A percentile compares a stretch with the other conserved stretches of the same genome.
phyloP scores from a whole-genome alignment of 2,888 invertebrate species.

The Drosophila macrospina region DNA sequence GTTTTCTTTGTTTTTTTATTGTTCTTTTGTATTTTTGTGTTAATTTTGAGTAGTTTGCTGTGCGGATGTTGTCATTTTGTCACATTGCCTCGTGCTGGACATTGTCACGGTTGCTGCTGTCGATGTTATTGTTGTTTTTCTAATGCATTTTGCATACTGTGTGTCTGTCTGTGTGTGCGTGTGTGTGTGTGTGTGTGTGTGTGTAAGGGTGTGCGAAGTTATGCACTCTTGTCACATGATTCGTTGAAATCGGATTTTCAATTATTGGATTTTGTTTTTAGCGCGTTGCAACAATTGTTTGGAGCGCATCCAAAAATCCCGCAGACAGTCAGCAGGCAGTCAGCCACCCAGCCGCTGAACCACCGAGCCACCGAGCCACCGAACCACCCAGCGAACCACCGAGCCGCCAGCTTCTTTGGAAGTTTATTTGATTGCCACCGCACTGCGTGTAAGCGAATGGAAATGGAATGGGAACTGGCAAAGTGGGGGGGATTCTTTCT shows the following conservation, averaged over 20 bases:
- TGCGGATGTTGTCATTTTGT: conserved; percentile 62
- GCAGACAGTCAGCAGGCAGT: neutral
- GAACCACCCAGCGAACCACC: neutral
- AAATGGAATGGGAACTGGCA: neutral
- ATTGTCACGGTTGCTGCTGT: conserved; percentile 29
- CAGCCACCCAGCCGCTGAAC: neutral
- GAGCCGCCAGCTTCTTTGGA: conserved; percentile 22
- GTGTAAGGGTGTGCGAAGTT: conserved; percentile 20
- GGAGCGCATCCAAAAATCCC: conserved; percentile 30
- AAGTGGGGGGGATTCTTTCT: neutral
- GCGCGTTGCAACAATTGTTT: conserved; percentile 39
- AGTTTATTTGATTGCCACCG: conserved; percentile 46
- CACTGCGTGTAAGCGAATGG: conserved; percentile 12
- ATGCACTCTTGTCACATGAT: conserved; percentile 38
- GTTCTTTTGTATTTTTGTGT: conserved; percentile 52
- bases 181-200: neutral
- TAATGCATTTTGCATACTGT: conserved; percentile 54
- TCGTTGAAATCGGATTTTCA: conserved; percentile 63
- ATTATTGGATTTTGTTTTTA: conserved; percentile 81
- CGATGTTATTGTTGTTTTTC: conserved; percentile 47
- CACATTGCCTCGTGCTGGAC: conserved; percentile 28
- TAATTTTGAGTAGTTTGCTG: conserved; percentile 65
- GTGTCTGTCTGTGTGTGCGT: neutral
- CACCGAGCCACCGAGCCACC: neutral
- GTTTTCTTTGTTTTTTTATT: neutral